These are phyloP conservation scores for Pyrocoelia pectoralis DNA, from an alignment of 2,888 invertebrate species.

Conservation along the genomic window DNA sequence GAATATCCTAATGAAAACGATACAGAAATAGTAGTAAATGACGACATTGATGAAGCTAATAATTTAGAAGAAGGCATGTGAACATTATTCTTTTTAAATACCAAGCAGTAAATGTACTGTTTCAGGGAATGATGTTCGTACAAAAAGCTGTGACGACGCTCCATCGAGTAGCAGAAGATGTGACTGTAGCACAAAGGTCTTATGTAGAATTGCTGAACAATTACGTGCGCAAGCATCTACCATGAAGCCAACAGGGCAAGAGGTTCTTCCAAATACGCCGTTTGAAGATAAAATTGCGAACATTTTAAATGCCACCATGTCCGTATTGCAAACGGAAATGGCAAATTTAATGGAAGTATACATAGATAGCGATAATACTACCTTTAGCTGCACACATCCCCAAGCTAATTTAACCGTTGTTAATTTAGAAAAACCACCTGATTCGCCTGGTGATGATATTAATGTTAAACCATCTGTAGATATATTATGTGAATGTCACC, in stretches of 20 bases:
- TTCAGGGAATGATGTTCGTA: no score
- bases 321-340: conserved; percentile 27
- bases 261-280: conserved; percentile 2
- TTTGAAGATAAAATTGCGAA: conserved; percentile 25
- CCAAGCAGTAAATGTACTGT: no score
- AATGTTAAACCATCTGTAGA: conserved; percentile 30
- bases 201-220: conserved; percentile 11
- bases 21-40: no score
- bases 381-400: no score
- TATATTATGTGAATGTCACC: conserved; percentile 46
- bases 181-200: not conserved
- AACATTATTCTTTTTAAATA: no score
- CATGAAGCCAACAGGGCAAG: conserved; percentile 8
- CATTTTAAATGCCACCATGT: conserved; percentile 17
- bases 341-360: conserved; percentile 21
- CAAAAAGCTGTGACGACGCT: no score
- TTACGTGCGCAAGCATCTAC: conserved; percentile 16
- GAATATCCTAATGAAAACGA: no score
- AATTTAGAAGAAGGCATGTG: no score
- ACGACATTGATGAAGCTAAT: no score
- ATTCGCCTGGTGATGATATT: not conserved
- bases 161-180: no score
- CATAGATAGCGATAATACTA: not conserved
- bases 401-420: no score
- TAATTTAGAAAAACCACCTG: not conserved